Evolutionary conservation across 2,888 invertebrate species (phyloP).

Genomic region (Argyresthia goedartella): DNA sequence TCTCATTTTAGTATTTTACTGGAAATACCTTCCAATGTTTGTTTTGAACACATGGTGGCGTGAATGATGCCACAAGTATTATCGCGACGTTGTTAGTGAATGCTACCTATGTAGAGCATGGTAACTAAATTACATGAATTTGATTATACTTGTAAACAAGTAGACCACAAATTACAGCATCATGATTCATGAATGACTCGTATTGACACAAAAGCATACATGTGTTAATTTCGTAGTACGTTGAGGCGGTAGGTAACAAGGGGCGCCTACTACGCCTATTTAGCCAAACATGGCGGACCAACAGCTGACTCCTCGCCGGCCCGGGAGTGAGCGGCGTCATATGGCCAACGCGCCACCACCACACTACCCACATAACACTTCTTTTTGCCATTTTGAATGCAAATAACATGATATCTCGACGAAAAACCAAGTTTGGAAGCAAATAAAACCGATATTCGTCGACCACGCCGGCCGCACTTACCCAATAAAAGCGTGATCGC

Average conservation of each 20-base stretch:
- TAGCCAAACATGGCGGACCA: conserved; percentile 69
- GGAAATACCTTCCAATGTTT: too few relatives aligned
- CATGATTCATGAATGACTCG: conserved; percentile 25
- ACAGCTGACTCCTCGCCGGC: conserved; percentile 69
- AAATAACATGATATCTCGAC: conserved; percentile 17
- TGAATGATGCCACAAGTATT: too few relatives aligned
- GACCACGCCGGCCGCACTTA: conserved; percentile 66
- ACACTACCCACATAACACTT: too few relatives aligned
- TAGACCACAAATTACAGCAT: neutral
- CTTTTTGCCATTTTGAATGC: neutral
- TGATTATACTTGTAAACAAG: too few relatives aligned
- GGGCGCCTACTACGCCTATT: conserved; percentile 65
- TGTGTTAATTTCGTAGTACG: conserved; percentile 25
- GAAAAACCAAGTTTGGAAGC: neutral
- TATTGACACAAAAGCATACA: conserved; percentile 22
- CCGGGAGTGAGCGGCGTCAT: conserved; percentile 54
- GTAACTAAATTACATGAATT: too few relatives aligned
- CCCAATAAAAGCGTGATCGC: conserved; percentile 67
- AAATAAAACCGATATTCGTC: conserved; percentile 12
- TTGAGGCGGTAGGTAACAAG: conserved; percentile 28
- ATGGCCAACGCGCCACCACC: conserved; percentile 20
- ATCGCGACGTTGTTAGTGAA: too few relatives aligned
- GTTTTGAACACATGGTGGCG: too few relatives aligned
- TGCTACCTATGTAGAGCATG: too few relatives aligned
- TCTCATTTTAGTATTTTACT: too few relatives aligned